phyloP scores from a whole-genome alignment of 2,888 invertebrate species.

The Theretra japonica region DNA sequence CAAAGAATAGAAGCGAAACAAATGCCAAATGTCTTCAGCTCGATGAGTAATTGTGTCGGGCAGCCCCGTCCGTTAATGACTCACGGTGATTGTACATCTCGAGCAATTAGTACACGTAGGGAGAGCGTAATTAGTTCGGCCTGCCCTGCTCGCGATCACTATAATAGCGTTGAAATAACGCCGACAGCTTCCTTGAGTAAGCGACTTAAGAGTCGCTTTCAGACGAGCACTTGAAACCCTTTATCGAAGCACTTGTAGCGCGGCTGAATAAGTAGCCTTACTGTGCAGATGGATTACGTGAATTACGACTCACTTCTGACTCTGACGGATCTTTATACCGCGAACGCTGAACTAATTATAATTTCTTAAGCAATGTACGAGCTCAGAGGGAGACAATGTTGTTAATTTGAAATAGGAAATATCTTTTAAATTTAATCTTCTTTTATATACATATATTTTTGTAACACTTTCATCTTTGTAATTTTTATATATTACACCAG shows the following conservation, averaged over 20 bases:
- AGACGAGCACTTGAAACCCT: slow-evolving; percentile 15
- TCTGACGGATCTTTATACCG: too few relatives aligned
- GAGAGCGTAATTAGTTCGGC: slow-evolving; percentile 14
- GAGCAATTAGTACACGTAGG: slow-evolving; percentile 33
- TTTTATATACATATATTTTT: too few relatives aligned
- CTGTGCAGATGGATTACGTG: not conserved
- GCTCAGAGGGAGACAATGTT: too few relatives aligned
- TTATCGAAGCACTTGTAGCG: slow-evolving; percentile 13
- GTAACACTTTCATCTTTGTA: too few relatives aligned
- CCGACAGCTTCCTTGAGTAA: not conserved
- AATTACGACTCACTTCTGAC: not conserved
- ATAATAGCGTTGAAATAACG: not conserved
- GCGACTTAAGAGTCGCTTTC: not conserved
- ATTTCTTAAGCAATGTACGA: too few relatives aligned
- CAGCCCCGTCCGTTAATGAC: slow-evolving; percentile 34
- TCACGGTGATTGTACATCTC: slow-evolving; percentile 31
- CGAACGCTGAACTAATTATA: too few relatives aligned
- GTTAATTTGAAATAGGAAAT: too few relatives aligned
- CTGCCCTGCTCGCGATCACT: slow-evolving; percentile 3
- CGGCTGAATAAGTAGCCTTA: not conserved
- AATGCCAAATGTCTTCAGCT: slow-evolving; percentile 60
- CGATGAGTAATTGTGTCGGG: slow-evolving; percentile 58
- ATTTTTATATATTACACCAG: too few relatives aligned
- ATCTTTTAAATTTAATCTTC: too few relatives aligned
- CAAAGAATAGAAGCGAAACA: slow-evolving; percentile 63